These are phyloP conservation scores for Electrophaes corylata DNA, from an alignment of 2,888 invertebrate species.

Conservation along the genomic window DNA sequence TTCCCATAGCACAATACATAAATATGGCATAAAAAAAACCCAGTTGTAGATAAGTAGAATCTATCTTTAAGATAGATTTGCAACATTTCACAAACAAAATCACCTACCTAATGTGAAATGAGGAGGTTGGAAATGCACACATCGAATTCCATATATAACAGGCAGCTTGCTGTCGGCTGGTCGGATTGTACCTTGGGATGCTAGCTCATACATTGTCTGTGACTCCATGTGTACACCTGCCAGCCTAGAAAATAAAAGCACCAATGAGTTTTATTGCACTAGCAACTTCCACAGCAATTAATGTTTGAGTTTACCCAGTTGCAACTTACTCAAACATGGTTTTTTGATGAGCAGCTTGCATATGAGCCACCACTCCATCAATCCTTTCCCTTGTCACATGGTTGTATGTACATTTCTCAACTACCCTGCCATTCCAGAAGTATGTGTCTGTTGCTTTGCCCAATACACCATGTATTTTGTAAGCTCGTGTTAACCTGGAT, in stretches of 20 bases:
- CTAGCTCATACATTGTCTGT: slow-evolving; percentile 95
- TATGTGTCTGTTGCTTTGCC: slow-evolving; percentile 91
- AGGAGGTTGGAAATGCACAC: slow-evolving; percentile 92
- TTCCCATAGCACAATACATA: too few relatives aligned
- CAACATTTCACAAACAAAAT: too few relatives aligned
- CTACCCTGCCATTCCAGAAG: slow-evolving; percentile 88
- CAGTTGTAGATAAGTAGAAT: too few relatives aligned
- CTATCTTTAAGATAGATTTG: too few relatives aligned
- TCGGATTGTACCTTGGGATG: slow-evolving; percentile 91
- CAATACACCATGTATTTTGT: slow-evolving; percentile 89
- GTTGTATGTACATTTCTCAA: slow-evolving; percentile 87
- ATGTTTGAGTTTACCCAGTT: neutral
- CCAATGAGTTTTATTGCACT: neutral
- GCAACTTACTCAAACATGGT: slow-evolving; percentile 92
- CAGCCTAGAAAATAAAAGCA: slow-evolving; percentile 72
- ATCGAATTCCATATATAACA: slow-evolving; percentile 93
- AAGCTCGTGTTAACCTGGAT: slow-evolving; percentile 87
- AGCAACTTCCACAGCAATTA: neutral
- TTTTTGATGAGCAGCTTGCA: slow-evolving; percentile 94
- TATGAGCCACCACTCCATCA: slow-evolving; percentile 89
- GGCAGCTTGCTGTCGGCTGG: slow-evolving; percentile 89
- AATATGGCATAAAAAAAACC: too few relatives aligned
- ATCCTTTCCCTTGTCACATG: slow-evolving; percentile 89
- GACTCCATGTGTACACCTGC: slow-evolving; percentile 93
- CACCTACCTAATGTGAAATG: slow-evolving; percentile 91